Conservation (phyloP, 2,797 vertebrate species). For the Chanos chanos region DNA sequence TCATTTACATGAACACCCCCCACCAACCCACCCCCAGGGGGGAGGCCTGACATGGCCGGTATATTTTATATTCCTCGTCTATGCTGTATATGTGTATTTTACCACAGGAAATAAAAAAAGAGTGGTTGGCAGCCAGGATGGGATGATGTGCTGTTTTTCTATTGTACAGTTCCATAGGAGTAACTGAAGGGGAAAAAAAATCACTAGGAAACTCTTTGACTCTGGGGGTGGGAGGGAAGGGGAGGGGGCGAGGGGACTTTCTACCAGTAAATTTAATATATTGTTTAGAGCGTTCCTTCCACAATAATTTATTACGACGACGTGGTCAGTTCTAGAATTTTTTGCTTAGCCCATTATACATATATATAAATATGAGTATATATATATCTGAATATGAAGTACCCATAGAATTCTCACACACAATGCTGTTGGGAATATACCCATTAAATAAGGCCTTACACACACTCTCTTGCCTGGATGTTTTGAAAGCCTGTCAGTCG, state of each 20-base stretch:
- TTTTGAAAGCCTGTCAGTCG: too few species aligned
- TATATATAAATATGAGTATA: too few species aligned
- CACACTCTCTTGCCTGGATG: too few species aligned
- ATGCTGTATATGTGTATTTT: constrained; percentile 43
- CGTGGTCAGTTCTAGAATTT: constrained; percentile 67
- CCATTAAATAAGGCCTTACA: too few species aligned
- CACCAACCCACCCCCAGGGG: too few species aligned
- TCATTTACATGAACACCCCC: too few species aligned
- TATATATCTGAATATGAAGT: too few species aligned
- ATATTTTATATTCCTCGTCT: constrained; percentile 39
- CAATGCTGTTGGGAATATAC: too few species aligned
- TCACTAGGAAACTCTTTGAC: constrained; percentile 30
- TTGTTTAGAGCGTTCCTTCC: constrained; percentile 80
- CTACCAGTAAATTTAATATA: constrained; percentile 94
- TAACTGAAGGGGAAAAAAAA: constrained; percentile 51
- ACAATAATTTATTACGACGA: constrained; percentile 81
- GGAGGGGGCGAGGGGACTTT: constrained; percentile 64
- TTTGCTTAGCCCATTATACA: constrained; percentile 66
- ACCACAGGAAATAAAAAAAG: constrained; percentile 34
- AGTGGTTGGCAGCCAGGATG: constrained; percentile 56
- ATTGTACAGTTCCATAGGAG: constrained; percentile 77
- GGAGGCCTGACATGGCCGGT: constrained; percentile 4
- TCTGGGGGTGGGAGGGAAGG: constrained; percentile 33
- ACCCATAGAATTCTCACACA: background rate
- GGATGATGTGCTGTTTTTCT: constrained; percentile 69